These are phyloP conservation scores for Acrossocheilus fasciatus DNA, from an alignment of 2,797 vertebrate species.

Conservation along the genomic window DNA sequence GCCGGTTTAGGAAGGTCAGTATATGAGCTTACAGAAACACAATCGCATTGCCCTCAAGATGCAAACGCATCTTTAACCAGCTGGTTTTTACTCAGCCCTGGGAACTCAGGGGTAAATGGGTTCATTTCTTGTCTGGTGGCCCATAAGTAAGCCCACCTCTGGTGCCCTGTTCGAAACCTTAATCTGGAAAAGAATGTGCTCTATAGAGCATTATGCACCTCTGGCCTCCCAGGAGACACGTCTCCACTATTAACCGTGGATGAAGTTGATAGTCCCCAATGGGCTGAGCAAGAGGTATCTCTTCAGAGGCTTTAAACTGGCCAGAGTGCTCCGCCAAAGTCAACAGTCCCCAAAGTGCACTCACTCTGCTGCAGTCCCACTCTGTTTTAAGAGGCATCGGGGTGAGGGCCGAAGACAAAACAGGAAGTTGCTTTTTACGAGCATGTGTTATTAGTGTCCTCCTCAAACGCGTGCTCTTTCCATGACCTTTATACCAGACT, in stretches of 20 bases:
- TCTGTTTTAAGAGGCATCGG: conserved; percentile 47
- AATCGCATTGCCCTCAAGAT: neutral
- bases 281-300: conserved; percentile 31
- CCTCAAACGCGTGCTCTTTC: conserved; percentile 29
- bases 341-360: conserved; percentile 44
- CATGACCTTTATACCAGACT: conserved; percentile 35
- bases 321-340: conserved; percentile 50
- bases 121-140: conserved; percentile 45
- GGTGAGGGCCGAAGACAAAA: conserved; percentile 56
- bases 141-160: conserved; percentile 41
- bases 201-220: conserved; percentile 53
- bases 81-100: conserved; percentile 6
- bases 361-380: conserved; percentile 18
- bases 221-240: conserved; percentile 54
- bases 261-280: conserved; percentile 44
- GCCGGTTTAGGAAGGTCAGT: conserved; percentile 88
- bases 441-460: conserved; percentile 49
- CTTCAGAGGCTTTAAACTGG: conserved; percentile 26
- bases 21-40: neutral
- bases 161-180: conserved; percentile 24
- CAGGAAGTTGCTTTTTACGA: conserved; percentile 58
- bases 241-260: conserved; percentile 46
- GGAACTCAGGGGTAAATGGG: conserved; percentile 29
- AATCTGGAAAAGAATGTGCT: conserved; percentile 59
- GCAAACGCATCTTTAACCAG: neutral